These are phyloP conservation scores for Tenualosa ilisha DNA, from an alignment of 2,797 vertebrate species.

Conservation along the genomic window DNA sequence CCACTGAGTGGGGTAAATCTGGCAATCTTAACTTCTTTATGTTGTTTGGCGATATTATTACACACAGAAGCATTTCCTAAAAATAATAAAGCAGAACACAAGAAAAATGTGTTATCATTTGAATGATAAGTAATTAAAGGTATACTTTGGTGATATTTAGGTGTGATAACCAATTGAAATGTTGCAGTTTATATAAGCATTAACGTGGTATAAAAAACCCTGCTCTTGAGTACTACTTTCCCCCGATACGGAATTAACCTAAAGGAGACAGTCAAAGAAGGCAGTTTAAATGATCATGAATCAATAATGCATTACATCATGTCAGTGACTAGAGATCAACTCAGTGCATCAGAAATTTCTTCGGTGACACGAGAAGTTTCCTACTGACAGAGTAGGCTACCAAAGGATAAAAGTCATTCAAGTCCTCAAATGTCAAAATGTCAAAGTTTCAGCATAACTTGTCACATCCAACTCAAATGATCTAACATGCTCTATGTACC, in stretches of 20 bases:
- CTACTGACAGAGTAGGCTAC: not conserved
- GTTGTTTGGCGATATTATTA: not conserved
- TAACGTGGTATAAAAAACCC: too few species aligned
- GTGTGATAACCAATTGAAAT: too few species aligned
- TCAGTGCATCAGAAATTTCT: too few species aligned
- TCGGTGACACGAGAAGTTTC: not conserved
- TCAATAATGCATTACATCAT: too few species aligned
- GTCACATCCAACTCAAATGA: slow-evolving; percentile 4
- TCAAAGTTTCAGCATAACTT: slow-evolving; percentile 7
- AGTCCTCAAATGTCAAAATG: slow-evolving; percentile 5
- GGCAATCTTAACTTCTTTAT: not conserved
- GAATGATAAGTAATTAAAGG: not conserved
- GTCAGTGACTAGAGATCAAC: too few species aligned
- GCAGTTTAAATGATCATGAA: too few species aligned
- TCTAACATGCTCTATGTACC: too few species aligned
- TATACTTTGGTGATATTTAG: too few species aligned
- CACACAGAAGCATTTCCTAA: not conserved
- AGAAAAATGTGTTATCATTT: not conserved
- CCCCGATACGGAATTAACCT: too few species aligned
- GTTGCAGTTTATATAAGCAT: too few species aligned
- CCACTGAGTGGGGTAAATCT: not conserved
- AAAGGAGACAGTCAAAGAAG: too few species aligned
- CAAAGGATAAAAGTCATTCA: not conserved
- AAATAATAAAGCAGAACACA: not conserved
- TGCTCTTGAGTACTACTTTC: too few species aligned